A percentile compares a stretch with the other conserved stretches of the same genome.
phyloP scores from a whole-genome alignment of 2,797 vertebrate species.

The Harpagifer antarcticus region DNA sequence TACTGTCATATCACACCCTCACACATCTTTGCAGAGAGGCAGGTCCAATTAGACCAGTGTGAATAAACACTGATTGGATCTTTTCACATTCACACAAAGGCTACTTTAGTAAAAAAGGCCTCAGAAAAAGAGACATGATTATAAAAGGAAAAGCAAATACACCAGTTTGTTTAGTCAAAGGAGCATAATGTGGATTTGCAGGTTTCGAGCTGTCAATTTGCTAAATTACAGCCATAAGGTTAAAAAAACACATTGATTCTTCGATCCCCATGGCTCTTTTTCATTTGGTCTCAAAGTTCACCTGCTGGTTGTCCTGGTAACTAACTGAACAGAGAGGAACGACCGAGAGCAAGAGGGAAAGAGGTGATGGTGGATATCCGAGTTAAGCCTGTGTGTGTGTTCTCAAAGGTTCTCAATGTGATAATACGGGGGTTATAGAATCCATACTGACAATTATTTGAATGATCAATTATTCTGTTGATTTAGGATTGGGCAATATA shows the following conservation, averaged over 20 bases:
- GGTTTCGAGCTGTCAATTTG: neutral
- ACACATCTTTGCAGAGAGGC: conserved; percentile 2
- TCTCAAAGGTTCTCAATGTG: neutral
- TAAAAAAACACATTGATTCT: conserved; percentile 67
- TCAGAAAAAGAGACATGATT: neutral
- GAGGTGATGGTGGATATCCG: conserved; percentile 19
- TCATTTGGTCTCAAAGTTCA: conserved; percentile 83
- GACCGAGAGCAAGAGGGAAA: conserved; percentile 11
- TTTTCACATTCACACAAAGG: conserved; percentile 1
- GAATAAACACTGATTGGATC: conserved; percentile 47
- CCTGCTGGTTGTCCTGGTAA: conserved; percentile 70
- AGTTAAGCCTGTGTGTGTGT: neutral
- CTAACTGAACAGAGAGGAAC: conserved; percentile 28
- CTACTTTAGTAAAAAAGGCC: conserved; percentile 5
- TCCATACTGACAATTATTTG: neutral
- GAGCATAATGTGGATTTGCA: neutral
- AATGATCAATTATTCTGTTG: neutral
- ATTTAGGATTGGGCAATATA: neutral
- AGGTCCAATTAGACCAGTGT: conserved; percentile 34
- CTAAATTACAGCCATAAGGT: conserved; percentile 6
- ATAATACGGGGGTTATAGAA: neutral
- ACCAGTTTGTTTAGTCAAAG: too few relatives aligned
- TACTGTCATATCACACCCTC: neutral
- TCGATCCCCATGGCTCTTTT: conserved; percentile 24
- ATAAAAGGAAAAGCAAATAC: neutral